Percentiles rank a stretch among this genome's conserved stretches.
Evolutionary conservation across 2,888 invertebrate species (phyloP).

Genomic region (Pasiphila rectangulata): DNA sequence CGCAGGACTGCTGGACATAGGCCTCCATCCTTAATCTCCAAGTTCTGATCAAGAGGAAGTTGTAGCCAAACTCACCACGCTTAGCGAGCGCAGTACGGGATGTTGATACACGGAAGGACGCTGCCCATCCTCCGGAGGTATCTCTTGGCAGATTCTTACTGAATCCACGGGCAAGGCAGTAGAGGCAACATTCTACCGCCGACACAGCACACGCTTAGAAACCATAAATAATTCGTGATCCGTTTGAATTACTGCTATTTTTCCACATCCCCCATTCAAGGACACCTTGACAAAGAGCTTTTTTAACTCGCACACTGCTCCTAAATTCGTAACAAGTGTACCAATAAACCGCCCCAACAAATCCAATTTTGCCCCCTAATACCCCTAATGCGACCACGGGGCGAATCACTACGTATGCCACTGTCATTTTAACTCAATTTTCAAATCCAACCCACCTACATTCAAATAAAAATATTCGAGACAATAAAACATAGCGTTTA

Average conservation of each 20-base stretch:
- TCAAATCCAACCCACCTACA: slow-evolving; percentile 49
- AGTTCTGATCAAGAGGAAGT: too few species aligned
- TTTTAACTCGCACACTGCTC: slow-evolving; percentile 58
- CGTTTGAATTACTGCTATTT: slow-evolving; percentile 32
- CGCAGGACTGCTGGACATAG: too few species aligned
- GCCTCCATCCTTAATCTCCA: too few species aligned
- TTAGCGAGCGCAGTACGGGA: too few species aligned
- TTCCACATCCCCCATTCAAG: slow-evolving; percentile 29
- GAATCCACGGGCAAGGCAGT: too few species aligned
- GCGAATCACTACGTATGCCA: slow-evolving; percentile 78
- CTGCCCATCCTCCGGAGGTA: too few species aligned
- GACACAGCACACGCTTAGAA: slow-evolving; percentile 11
- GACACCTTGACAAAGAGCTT: slow-evolving; percentile 50
- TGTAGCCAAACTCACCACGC: too few species aligned
- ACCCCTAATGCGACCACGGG: slow-evolving; percentile 76
- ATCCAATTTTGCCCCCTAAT: slow-evolving; percentile 79
- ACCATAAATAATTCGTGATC: slow-evolving; percentile 32
- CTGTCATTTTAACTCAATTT: slow-evolving; percentile 81
- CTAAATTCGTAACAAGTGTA: slow-evolving; percentile 77
- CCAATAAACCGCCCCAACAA: slow-evolving; percentile 76
- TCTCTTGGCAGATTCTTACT: too few species aligned
- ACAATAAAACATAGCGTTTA: slow-evolving; percentile 71
- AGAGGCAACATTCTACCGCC: too few species aligned
- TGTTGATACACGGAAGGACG: too few species aligned
- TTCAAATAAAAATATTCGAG: slow-evolving; percentile 72